phyloP scores from a whole-genome alignment of 2,888 invertebrate species.

The Caenorhabditis panamensis region DNA sequence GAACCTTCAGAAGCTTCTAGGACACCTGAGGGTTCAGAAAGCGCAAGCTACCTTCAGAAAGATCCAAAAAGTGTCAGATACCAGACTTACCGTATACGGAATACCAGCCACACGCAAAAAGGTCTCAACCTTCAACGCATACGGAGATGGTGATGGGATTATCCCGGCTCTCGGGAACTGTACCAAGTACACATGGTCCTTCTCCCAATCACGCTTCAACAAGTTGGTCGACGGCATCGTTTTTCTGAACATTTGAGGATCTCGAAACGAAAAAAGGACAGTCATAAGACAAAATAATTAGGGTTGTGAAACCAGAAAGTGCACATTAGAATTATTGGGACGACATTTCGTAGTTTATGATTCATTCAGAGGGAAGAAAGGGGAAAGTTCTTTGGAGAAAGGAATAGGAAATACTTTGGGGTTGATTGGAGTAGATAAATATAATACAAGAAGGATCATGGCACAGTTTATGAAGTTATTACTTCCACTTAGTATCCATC shows the following conservation, averaged over 20 bases:
- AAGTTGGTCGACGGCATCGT: constrained; percentile 72
- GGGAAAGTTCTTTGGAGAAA: neutral
- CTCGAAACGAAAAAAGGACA: neutral
- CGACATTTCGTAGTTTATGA: neutral
- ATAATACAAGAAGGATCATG: neutral
- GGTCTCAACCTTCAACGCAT: constrained; percentile 95
- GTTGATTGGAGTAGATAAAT: neutral
- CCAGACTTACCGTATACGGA: constrained; percentile 89
- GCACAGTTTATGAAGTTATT: neutral
- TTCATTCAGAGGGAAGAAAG: neutral
- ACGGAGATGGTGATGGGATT: constrained; percentile 92
- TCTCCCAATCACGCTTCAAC: constrained; percentile 78
- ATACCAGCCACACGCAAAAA: constrained; percentile 93
- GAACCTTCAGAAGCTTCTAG: too few relatives aligned
- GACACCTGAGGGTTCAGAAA: too few relatives aligned
- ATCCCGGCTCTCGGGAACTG: constrained; percentile 93
- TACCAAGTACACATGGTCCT: constrained; percentile 92
- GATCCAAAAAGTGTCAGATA: too few relatives aligned
- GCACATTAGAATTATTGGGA: too few relatives aligned
- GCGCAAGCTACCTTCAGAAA: too few relatives aligned
- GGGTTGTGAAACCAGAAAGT: too few relatives aligned
- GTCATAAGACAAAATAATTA: neutral
- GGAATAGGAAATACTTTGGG: neutral
- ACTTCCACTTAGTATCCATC: constrained; percentile 52
- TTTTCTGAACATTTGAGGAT: too few relatives aligned